phyloP scores from a whole-genome alignment of 2,797 vertebrate species.

The Phoxinus dragarum region DNA sequence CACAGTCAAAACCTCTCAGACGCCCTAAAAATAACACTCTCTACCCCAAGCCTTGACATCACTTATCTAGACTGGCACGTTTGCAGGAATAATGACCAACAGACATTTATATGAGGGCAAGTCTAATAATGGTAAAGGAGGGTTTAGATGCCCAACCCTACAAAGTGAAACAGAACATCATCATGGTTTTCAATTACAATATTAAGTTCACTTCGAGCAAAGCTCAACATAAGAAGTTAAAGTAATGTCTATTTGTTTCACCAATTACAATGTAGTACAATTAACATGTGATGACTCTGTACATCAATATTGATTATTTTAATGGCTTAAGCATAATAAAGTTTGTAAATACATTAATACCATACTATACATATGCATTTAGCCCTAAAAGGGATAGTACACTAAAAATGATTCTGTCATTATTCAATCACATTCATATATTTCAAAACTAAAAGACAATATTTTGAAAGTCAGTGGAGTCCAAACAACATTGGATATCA shows the following conservation, averaged over 20 bases:
- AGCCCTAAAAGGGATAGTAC: background rate
- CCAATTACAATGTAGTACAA: background rate
- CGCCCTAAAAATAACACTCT: constrained; percentile 30
- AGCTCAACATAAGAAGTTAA: background rate
- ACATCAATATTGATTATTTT: background rate
- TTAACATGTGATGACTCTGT: background rate
- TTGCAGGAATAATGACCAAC: background rate
- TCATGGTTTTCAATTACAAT: background rate
- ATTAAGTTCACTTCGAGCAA: background rate
- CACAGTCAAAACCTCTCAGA: constrained; percentile 47
- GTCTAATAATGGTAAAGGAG: background rate
- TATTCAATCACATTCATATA: background rate
- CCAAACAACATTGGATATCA: background rate
- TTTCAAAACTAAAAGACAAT: background rate
- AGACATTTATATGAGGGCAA: background rate
- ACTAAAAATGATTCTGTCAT: background rate
- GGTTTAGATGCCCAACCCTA: background rate
- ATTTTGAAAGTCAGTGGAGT: background rate
- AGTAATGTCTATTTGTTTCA: background rate
- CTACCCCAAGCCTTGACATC: background rate
- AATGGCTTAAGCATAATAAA: background rate
- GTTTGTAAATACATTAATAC: background rate
- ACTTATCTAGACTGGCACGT: background rate
- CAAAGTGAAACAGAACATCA: background rate
- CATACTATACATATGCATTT: background rate